A percentile compares a stretch with the other conserved stretches of the same genome.
Conservation (phyloP, 92 coral and sea anemone species). For the Muricea muricata region DNA sequence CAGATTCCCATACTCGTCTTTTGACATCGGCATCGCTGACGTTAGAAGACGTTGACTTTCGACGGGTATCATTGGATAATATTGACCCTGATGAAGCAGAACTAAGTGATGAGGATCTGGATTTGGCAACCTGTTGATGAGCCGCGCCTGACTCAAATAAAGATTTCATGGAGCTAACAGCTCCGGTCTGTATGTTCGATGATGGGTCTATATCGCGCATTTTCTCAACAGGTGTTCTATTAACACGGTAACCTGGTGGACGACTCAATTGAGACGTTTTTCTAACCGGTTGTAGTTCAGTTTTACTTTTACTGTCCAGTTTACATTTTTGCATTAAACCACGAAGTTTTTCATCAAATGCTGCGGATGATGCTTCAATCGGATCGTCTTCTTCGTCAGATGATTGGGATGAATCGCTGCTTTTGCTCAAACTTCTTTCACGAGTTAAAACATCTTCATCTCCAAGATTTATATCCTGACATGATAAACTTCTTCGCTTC, state of each 20-base stretch:
- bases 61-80: conserved; percentile 10
- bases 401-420: conserved; percentile 85
- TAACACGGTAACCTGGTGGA: conserved; percentile 13
- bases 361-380: conserved; percentile 72
- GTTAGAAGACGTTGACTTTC: conserved; percentile 10
- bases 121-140: conserved; percentile 3
- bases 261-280: not conserved
- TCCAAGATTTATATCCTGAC: conserved; percentile 34
- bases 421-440: conserved; percentile 15
- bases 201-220: conserved; percentile 38
- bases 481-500: conserved; percentile 38
- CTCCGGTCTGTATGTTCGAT: conserved; percentile 40
- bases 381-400: conserved; percentile 84
- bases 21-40: conserved; percentile 35
- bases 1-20: conserved; percentile 38
- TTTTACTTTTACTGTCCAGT: conserved; percentile 36
- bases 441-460: conserved; percentile 14
- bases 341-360: conserved; percentile 92
- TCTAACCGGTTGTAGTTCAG: conserved; percentile 4
- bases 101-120: conserved; percentile 35
- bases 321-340: conserved; percentile 66
- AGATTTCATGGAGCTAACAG: conserved; percentile 34
- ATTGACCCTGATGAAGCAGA: conserved; percentile 30
- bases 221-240: conserved; percentile 33
- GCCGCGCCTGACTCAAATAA: conserved; percentile 44